Conservation (phyloP, 2,113 vertebrate genomes). For the Pavo muticus region DNA sequence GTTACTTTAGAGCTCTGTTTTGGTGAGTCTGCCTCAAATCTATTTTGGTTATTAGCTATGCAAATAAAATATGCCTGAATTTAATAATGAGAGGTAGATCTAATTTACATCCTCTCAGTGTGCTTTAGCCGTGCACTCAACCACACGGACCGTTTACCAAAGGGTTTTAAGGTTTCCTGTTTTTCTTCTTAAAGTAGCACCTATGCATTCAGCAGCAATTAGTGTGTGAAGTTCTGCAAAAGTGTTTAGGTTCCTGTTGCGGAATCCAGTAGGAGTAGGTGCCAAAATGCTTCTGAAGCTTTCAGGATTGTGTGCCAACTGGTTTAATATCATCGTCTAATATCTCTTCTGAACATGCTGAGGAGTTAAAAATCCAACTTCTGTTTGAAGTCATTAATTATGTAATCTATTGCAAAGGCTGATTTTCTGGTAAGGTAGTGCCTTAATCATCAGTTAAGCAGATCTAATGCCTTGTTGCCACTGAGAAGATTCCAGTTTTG, state of each 20-base stretch:
- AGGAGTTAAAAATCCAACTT: neutral
- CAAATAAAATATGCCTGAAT: neutral
- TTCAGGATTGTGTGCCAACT: neutral
- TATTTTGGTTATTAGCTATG: neutral
- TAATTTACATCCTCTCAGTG: neutral
- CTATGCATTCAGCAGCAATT: neutral
- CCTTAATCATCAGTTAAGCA: neutral
- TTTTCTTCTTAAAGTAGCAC: neutral
- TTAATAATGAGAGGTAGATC: neutral
- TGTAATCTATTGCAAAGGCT: neutral
- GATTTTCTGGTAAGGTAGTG: neutral
- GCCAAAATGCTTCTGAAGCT: neutral
- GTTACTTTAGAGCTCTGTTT: neutral
- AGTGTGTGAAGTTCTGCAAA: neutral
- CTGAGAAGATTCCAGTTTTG: neutral
- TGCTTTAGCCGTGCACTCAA: neutral
- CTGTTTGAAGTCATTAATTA: neutral
- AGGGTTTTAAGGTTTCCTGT: neutral
- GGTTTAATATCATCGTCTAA: neutral
- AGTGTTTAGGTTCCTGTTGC: neutral
- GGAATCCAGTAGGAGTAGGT: neutral
- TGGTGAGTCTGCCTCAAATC: neutral
- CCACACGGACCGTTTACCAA: neutral
- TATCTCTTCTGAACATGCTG: neutral
- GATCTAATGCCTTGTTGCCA: neutral